Evolutionary conservation across 2,797 vertebrate genomes (phyloP), one percentile per base, ranked within the genome.

Genomic region (Epinephelus malabaricus): DNA sequence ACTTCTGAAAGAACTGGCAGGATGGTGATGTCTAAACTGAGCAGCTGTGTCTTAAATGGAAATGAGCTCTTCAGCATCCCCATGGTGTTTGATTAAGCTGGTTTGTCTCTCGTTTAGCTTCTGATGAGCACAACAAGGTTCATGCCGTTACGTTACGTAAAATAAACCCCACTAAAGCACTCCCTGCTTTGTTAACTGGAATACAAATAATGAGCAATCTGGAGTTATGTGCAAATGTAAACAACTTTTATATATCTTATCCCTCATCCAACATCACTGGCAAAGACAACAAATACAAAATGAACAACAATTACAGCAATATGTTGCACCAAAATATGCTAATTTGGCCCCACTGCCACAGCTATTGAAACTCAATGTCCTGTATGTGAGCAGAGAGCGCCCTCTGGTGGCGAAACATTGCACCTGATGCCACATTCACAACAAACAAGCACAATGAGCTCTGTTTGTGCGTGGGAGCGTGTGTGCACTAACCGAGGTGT

Each of bases 401-500:
- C 91, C 90, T 81, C 93, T 82, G 64, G 82, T 86, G 93, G 91
- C 34, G 11, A 0, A 40, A 17, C 1, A 11, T 4, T 34, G 38
- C 43, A 21, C 13, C n/a, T 6, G 3, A 25, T 1, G 10, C n/a
- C 25, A 47, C 49, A 68, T 9, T 18, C 21, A 53, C 19, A 10
- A 34, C 0, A 50, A 18, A 34, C 23, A 54, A 27, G 68, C 30
- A 43, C 12, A 69, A 30, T 3, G 4, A 3, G 15, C 11, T 60
- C 5, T 53, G 47, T n/a, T 30, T 50, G 40, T 54, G 63, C 25
- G 17, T 40, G 78, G 61, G 45, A 19, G 54, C 40, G 59, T 27
- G 14, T 61, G 8, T 47, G 54, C 6, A 82, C 91, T 92, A 4
- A 93, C 94, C 88, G 1, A 95, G 85, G 21, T 81, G 91, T 27